A percentile compares a stretch with the other conserved stretches of the same genome.
Evolutionary conservation across 2,888 invertebrate genomes (phyloP).

Genomic region (Meiosimyza decipiens): DNA sequence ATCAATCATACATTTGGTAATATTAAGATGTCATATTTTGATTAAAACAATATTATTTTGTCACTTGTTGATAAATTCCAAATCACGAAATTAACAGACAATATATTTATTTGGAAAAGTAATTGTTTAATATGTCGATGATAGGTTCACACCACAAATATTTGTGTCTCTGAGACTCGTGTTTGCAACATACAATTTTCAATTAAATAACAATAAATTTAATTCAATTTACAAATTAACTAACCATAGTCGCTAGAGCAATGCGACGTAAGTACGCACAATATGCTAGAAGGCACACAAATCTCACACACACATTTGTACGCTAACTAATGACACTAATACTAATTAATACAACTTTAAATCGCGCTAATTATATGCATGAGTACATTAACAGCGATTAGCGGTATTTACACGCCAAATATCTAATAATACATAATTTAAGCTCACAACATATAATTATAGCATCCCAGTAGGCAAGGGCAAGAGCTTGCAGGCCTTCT

Average conservation of each 20-base stretch:
- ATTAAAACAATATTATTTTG: too few species aligned
- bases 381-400: slow-evolving; percentile 24
- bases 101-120: too few species aligned
- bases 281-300: not conserved
- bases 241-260: slow-evolving; percentile 29
- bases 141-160: too few species aligned
- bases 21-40: too few species aligned
- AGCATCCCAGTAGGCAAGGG: too few species aligned
- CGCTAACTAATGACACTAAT: not conserved
- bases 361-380: slow-evolving; percentile 7
- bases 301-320: not conserved
- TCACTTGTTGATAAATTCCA: too few species aligned
- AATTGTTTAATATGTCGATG: too few species aligned
- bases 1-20: too few species aligned
- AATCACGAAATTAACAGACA: too few species aligned
- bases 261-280: not conserved
- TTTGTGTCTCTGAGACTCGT: too few species aligned
- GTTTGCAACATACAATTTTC: not conserved
- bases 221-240: slow-evolving; percentile 30
- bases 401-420: slow-evolving; percentile 6
- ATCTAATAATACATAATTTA: slow-evolving; percentile 8
- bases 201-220: slow-evolving; percentile 22
- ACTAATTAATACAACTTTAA: slow-evolving; percentile 19
- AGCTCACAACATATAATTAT: too few species aligned
- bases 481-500: too few species aligned